Base-by-base conservation (phyloP, 1,140 invertebrate species). In the Drosophila rufa region DNA sequence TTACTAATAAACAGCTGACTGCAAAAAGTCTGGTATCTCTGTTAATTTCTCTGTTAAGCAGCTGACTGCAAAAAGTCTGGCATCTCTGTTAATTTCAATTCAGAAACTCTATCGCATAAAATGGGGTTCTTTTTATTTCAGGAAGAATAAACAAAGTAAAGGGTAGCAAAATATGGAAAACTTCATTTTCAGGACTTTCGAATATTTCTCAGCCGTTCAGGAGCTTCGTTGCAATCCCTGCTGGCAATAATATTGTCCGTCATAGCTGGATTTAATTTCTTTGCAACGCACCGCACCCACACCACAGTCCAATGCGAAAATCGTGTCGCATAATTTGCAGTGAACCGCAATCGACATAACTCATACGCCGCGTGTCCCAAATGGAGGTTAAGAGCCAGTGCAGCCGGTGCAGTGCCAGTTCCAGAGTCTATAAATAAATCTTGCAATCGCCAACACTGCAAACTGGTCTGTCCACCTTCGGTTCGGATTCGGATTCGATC, bases 361-460 rank as follows among this genome's bases (percentile, higher is more conserved):
- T 87, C 83, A 87, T 87, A 89, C 83, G 83, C 83, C 74, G 84
- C 84, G 83, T 87, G 80, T 69, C 69, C 84, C 83, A 75, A 87
- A 87, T 89, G 83, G 80, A 87, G 83, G 83, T 80, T 87, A 89
- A 87, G 79, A 87, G 83, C 83, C 79, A 79, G 62, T 65, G 74
- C 74, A 60, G 66, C 57, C 57, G 55, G 46, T 76, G 64, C 48
- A 69, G 61, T 77, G 73, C 51, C 75, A 77, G 53, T 75, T 68
- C 36, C 56, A 77, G 56, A 68, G 59, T 87, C 83, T 87, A 87
- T 87, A 87, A 87, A 87, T 87, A 87, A 87, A 89, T 87, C 80
- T 87, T 78, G 75, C 74, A 78, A 62, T 70, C 75, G 65, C 42
- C 12, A 42, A 67, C 22, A 67, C 22, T 25, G 53, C 68, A 53